Base-by-base conservation (phyloP, 1,140 invertebrate genomes). In the Epicauta chinensis region DNA sequence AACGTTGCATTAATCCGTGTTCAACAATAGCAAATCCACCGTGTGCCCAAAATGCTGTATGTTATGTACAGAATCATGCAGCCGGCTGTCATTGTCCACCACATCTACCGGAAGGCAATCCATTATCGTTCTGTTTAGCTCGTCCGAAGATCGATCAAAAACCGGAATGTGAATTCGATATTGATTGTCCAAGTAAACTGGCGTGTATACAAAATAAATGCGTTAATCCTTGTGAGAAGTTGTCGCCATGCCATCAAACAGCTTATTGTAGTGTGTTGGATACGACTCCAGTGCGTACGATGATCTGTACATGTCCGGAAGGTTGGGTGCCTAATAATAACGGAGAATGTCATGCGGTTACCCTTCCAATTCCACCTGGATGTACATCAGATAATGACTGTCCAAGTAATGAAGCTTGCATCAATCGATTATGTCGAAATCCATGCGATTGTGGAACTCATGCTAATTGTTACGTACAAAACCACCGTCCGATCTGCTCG, bases 391-490 rank as follows among this genome's bases (percentile, higher is more conserved):
- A 94, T 66, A 73, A 79, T 44, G 89, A 95, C 53, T 95, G 91
- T 69, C 72, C 76, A 0, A 77, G 78, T 29, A 77, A 81, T 38
- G 84, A 92, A 66, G 84, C 89, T 0, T 95, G 91, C 62, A 79
- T 92, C 29, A 90, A 92, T 61, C 75, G 88, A 63, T 80, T 87
- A 49, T 95, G 92, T 64, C 77, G 87, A 50, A 86, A 90, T 56
- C 89, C 90, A 2, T 94, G 91, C 63, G 85, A 87, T 63, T 94
- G 91, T 66, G 92, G 91, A 15, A 77, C 79, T 16, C 88, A 93
- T 64, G 85, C 90, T 4, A 79, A 85, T 52, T 95, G 92, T 60
- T 79, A 83, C 29, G 82, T 93, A 0, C 79, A 80, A 51, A 84
- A 91, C 57, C 91, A 94, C 59, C 81, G 87, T 29, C 87, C 91